Percentiles rank a stretch among this genome's conserved stretches.
phyloP scores from a whole-genome alignment of 2,113 vertebrate species.

The Andinoacara biseriatus region DNA sequence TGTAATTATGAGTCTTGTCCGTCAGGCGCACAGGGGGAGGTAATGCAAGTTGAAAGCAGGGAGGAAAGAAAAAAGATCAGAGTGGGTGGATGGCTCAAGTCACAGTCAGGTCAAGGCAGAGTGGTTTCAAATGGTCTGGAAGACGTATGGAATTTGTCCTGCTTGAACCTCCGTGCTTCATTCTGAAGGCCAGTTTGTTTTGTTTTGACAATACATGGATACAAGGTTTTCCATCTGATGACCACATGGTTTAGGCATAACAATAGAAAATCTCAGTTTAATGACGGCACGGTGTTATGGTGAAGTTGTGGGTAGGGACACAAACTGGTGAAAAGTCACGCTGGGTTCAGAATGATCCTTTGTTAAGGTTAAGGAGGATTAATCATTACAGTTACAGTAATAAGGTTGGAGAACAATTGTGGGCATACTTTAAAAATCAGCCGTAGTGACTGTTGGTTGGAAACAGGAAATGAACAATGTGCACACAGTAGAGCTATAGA shows the following conservation, averaged over 20 bases:
- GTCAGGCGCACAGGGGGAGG: not conserved
- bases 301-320: not conserved
- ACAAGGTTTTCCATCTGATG: fast-evolving
- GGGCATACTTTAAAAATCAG: not conserved
- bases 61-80: not conserved
- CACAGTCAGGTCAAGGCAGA: not conserved
- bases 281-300: not conserved
- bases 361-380: not conserved
- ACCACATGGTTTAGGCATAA: not conserved
- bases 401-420: not conserved
- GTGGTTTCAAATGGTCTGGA: not conserved
- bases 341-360: not conserved
- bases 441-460: not conserved
- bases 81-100: not conserved
- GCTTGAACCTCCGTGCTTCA: not conserved
- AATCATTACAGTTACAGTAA: not conserved
- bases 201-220: not conserved
- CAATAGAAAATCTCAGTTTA: not conserved
- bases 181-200: not conserved
- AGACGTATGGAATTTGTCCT: not conserved
- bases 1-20: not conserved
- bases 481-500: not conserved
- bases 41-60: not conserved
- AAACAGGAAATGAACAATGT: not conserved
- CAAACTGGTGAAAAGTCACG: not conserved